Evolutionary conservation across 2,797 vertebrate genomes (phyloP), one percentile per base, ranked within the genome.

Genomic region (Staurois parvus): DNA sequence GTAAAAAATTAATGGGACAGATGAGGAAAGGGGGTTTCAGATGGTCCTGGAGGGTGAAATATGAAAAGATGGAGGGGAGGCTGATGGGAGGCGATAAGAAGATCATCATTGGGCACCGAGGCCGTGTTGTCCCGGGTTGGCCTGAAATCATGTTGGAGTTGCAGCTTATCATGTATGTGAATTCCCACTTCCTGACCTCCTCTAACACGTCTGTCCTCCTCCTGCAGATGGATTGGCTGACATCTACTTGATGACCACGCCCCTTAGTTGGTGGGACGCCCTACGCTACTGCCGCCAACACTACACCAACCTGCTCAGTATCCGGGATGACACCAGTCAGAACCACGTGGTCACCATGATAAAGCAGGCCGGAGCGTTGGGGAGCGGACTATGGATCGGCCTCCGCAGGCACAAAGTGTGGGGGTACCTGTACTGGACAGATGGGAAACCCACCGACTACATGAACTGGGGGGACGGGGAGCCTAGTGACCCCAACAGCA

Each of bases 351-450:
- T 29, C 48, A 24, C 13, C 1, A 26, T 15, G 2, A 1, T 45
- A 0, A 17, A 9, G 4, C 45, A 26, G 19, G 26, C 42, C 19
- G 28, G 4, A 30, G 66, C 13, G 10, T n/a, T 28, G 13, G 42
- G 32, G 15, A 24, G 29, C 0, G 74, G 52, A 12, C 4, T 86
- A 73, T 82, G 79, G 64, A 59, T 86, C 8, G 79, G 85, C 1
- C 73, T 86, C 17, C 72, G 73, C 2, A 64, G 75, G 45, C 85
- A 86, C 52, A 45, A 32, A 64, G 24, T 86, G 26, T 83, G 62
- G 79, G 85, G 79, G 3, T 9, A 64, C 67, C 68, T 76, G 19
- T 86, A 86, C 73, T 86, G 85, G 85, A 81, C 48, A 24, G 85
- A 78, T 42, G 48, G 66, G 45, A 6, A 64, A 69, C n/a, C 79